Conservation (phyloP, 1,140 invertebrate genomes). For the Carposina sasakii region DNA sequence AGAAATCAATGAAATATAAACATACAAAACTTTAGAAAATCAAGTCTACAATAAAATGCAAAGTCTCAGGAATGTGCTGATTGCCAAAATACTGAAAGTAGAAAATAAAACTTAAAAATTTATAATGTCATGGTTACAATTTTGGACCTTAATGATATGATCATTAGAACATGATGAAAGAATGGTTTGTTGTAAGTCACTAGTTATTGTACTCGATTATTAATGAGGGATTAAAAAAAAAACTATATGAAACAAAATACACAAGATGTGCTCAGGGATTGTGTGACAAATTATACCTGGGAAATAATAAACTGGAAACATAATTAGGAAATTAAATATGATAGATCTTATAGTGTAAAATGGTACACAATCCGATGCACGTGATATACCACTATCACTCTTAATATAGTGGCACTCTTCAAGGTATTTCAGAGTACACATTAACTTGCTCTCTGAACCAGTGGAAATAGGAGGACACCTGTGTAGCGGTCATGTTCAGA, state of each 20-base stretch:
- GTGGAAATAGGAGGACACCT: constrained; percentile 78
- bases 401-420: too few relatives aligned
- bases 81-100: neutral
- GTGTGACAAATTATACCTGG: too few relatives aligned
- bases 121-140: constrained; percentile 14
- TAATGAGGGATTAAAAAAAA: constrained; percentile 3
- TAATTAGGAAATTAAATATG: too few relatives aligned
- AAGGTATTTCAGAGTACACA: constrained; percentile 78
- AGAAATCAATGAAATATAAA: too few relatives aligned
- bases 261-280: too few relatives aligned
- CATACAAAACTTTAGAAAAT: too few relatives aligned
- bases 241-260: neutral
- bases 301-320: too few relatives aligned
- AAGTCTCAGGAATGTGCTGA: neutral
- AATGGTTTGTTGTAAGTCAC: constrained; percentile 14
- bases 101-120: neutral
- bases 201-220: constrained; percentile 25
- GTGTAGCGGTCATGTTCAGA: constrained; percentile 76
- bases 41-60: too few relatives aligned
- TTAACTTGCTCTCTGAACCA: constrained; percentile 84
- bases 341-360: too few relatives aligned
- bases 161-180: constrained; percentile 10
- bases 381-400: too few relatives aligned
- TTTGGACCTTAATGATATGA: constrained; percentile 13
- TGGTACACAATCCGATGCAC: too few relatives aligned